phyloP scores from a whole-genome alignment of 2,113 vertebrate species.

The Grus americana region DNA sequence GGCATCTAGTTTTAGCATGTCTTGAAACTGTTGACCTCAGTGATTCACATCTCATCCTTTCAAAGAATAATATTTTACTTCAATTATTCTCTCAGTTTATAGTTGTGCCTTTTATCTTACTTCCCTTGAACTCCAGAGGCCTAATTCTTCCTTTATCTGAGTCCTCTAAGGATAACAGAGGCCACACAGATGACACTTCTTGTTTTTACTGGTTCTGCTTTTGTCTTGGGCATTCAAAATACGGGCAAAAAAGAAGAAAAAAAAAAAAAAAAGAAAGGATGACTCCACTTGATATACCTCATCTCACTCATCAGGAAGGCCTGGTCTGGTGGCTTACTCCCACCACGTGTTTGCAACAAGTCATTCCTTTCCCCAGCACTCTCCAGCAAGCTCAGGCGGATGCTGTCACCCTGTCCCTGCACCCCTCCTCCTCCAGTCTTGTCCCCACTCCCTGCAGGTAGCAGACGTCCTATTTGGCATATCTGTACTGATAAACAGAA shows the following conservation, averaged over 20 bases:
- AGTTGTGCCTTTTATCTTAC: neutral
- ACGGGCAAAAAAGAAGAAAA: rapidly evolving
- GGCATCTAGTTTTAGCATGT: neutral
- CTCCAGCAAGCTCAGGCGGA: neutral
- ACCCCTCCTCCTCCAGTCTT: neutral
- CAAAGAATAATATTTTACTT: neutral
- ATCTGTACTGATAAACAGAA: neutral
- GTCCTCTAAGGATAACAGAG: neutral
- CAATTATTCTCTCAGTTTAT: neutral
- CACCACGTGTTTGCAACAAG: neutral
- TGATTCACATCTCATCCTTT: neutral
- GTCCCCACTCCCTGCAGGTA: neutral
- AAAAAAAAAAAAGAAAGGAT: neutral
- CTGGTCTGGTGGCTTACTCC: neutral
- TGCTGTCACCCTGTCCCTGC: neutral
- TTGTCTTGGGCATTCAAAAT: neutral
- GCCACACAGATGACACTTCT: neutral
- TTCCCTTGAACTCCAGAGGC: neutral
- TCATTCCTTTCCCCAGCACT: neutral
- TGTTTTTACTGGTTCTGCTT: neutral
- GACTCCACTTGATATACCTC: neutral
- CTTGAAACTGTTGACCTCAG: neutral
- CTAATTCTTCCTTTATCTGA: neutral
- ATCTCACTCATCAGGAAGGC: neutral
- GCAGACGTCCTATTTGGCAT: neutral